Evolutionary conservation across 2,113 vertebrate species (phyloP).

Genomic region (Sceloporus tristichus): DNA sequence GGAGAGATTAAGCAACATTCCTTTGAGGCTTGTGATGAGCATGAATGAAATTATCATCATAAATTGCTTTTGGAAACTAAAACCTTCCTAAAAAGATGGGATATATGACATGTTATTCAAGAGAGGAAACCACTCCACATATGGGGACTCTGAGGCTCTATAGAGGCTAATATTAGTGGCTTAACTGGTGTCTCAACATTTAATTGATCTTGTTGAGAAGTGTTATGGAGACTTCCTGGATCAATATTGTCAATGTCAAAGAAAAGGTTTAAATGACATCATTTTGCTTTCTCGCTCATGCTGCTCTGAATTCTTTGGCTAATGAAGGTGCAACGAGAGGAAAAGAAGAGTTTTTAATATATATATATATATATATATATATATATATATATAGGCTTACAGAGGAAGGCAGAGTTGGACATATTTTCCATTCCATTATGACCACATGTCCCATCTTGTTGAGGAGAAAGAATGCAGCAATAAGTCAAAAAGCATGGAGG

Average conservation of each 20-base stretch:
- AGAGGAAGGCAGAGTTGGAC: background rate
- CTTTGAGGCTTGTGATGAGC: background rate
- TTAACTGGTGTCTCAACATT: background rate
- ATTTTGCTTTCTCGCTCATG: background rate
- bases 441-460: background rate
- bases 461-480: conserved; percentile 3
- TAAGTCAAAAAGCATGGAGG: background rate
- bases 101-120: background rate
- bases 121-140: background rate
- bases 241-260: background rate
- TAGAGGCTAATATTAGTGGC: background rate
- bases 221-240: background rate
- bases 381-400: no score
- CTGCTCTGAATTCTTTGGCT: background rate
- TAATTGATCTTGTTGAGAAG: background rate
- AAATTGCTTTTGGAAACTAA: background rate
- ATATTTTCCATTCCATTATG: background rate
- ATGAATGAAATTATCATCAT: background rate
- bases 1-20: background rate
- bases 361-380: no score
- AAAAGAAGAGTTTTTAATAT: background rate
- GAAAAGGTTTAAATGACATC: background rate
- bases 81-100: background rate
- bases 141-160: background rate
- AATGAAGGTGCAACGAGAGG: background rate